Evolutionary conservation across 2,113 vertebrate genomes (phyloP).

Genomic region (Nyctibius bracteatus): DNA sequence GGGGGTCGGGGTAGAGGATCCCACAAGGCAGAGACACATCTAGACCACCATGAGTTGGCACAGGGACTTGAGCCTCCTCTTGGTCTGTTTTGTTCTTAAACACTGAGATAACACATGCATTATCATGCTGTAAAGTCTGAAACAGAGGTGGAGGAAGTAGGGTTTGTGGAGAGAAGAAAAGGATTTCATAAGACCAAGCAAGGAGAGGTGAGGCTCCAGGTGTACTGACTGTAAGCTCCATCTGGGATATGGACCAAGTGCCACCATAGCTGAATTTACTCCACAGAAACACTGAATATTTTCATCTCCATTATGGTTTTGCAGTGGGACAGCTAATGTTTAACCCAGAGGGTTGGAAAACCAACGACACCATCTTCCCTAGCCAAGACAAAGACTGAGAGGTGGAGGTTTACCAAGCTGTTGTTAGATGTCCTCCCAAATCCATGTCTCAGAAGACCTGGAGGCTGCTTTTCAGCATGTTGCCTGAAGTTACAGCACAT

Average conservation of each 20-base stretch:
- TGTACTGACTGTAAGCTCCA: background rate
- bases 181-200: accelerated
- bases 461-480: background rate
- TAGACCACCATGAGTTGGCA: accelerated
- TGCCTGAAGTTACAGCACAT: background rate
- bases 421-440: background rate
- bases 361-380: background rate
- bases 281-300: background rate
- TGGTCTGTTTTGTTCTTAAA: background rate
- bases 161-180: background rate
- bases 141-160: background rate
- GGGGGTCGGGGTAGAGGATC: background rate
- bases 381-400: background rate
- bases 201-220: background rate
- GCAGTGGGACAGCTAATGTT: background rate
- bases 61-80: background rate
- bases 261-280: background rate
- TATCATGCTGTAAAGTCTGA: background rate
- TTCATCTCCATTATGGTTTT: background rate
- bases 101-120: background rate
- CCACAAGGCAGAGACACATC: background rate
- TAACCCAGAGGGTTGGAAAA: background rate
- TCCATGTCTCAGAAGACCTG: background rate
- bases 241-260: background rate
- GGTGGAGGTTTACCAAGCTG: background rate